phyloP scores from a whole-genome alignment of 1,140 invertebrate genomes.

The Arctopsyche grandis region DNA sequence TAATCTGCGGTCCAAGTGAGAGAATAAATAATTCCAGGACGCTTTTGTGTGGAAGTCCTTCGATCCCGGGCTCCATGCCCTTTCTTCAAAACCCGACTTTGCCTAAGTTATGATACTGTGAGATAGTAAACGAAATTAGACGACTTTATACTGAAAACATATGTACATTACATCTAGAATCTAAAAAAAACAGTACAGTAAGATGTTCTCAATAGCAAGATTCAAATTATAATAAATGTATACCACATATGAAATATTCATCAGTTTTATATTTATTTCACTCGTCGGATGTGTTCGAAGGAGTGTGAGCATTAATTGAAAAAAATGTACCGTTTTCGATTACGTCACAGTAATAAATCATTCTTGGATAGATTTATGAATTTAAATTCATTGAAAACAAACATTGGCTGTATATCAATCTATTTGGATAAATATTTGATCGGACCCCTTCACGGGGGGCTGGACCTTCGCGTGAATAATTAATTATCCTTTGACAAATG shows the following conservation, averaged over 20 bases:
- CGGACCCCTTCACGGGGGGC: constrained; percentile 41
- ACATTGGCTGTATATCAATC: constrained; percentile 50
- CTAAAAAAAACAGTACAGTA: too few species aligned
- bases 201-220: constrained; percentile 22
- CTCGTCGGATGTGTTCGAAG: not conserved
- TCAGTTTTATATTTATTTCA: not conserved
- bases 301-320: constrained; percentile 20
- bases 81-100: too few species aligned
- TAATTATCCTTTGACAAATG: constrained; percentile 52
- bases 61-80: too few species aligned
- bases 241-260: not conserved
- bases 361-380: constrained; percentile 50
- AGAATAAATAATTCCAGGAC: too few species aligned
- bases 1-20: too few species aligned
- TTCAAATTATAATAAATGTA: not conserved
- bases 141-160: too few species aligned
- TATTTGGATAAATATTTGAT: constrained; percentile 55
- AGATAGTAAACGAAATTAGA: too few species aligned
- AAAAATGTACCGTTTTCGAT: constrained; percentile 47
- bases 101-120: too few species aligned
- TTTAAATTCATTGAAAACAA: constrained; percentile 53
- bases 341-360: constrained; percentile 53
- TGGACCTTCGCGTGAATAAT: constrained; percentile 36
- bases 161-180: too few species aligned
- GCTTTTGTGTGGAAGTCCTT: too few species aligned